Evolutionary conservation across 2,888 invertebrate species (phyloP).

Genomic region (Stenchaetothrips biformis): DNA sequence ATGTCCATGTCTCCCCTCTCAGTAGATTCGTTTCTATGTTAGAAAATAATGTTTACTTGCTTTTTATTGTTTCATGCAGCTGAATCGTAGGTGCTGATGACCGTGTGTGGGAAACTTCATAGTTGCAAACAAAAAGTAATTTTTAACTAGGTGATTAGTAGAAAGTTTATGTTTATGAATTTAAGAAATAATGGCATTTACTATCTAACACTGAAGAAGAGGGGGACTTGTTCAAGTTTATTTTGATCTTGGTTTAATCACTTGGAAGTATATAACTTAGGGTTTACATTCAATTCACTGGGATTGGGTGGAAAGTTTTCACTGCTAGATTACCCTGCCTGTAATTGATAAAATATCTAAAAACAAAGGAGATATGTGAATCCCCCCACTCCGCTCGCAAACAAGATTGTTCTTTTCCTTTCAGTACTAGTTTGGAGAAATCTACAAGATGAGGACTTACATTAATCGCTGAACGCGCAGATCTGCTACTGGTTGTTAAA

Average conservation of each 20-base stretch:
- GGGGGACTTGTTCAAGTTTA: constrained; percentile 31
- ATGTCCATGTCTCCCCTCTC: background rate
- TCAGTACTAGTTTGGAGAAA: constrained; percentile 28
- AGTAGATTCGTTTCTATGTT: no score
- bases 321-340: constrained; percentile 34
- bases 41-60: background rate
- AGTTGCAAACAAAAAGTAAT: background rate
- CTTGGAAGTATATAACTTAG: constrained; percentile 35
- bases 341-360: constrained; percentile 34
- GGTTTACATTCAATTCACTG: constrained; percentile 34
- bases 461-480: constrained; percentile 19
- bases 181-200: background rate
- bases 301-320: constrained; percentile 36
- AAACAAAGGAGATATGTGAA: constrained; percentile 7
- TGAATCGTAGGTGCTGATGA: background rate
- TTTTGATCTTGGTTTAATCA: constrained; percentile 35
- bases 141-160: background rate
- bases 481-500: constrained; percentile 32
- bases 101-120: background rate
- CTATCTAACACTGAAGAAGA: constrained; percentile 27
- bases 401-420: constrained; percentile 26
- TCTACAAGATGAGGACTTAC: constrained; percentile 31
- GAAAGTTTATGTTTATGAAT: background rate
- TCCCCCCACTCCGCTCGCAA: background rate
- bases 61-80: background rate